phyloP scores from a whole-genome alignment of 2,113 vertebrate genomes.

The Semnopithecus entellus region DNA sequence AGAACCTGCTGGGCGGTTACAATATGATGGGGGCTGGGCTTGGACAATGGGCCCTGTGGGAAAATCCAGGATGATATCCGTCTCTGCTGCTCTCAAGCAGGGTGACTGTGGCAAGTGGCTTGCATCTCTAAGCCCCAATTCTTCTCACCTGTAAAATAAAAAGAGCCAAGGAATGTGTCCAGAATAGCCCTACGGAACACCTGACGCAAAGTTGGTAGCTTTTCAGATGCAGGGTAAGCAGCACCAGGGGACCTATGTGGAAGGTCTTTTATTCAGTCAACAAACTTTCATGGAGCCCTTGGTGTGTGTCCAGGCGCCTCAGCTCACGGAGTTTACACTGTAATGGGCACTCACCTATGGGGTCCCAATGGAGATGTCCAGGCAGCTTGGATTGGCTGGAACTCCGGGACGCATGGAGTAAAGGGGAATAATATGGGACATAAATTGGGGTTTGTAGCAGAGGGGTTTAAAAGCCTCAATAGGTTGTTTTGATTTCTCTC shows the following conservation, averaged over 20 bases:
- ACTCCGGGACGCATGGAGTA: rapidly evolving
- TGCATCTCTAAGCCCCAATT: not conserved
- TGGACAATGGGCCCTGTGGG: not conserved
- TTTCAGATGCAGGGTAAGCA: not conserved
- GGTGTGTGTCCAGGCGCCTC: rapidly evolving
- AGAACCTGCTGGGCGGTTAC: too few relatives aligned
- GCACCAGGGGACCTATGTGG: rapidly evolving
- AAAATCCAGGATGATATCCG: not conserved
- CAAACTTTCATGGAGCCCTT: rapidly evolving
- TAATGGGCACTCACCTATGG: rapidly evolving
- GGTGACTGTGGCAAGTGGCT: not conserved
- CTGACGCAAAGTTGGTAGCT: not conserved
- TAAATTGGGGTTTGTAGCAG: not conserved
- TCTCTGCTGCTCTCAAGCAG: not conserved
- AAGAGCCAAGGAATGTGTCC: too few relatives aligned
- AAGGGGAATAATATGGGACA: not conserved
- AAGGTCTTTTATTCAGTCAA: not conserved
- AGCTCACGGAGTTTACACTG: not conserved
- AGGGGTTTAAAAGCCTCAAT: not conserved
- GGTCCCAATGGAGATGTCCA: rapidly evolving
- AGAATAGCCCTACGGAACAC: not conserved
- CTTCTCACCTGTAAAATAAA: not conserved
- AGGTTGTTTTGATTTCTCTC: not conserved
- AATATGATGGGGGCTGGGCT: not conserved
- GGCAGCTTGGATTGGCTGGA: not conserved